phyloP scores from a whole-genome alignment of 2,888 invertebrate genomes.

The Macaria notata region DNA sequence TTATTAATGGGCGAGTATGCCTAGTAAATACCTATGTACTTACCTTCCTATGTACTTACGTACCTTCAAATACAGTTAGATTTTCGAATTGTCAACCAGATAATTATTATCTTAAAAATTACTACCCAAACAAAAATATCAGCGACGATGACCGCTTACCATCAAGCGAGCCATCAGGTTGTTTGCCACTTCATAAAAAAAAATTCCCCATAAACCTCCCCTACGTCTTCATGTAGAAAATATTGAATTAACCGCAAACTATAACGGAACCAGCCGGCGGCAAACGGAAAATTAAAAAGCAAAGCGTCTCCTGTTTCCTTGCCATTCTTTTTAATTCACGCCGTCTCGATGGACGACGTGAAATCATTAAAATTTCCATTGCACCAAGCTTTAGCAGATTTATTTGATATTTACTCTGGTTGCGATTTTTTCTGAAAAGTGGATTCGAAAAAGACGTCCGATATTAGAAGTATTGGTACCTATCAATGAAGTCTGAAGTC shows the following conservation, averaged over 20 bases:
- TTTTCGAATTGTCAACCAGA: too few species aligned
- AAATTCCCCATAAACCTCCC: too few species aligned
- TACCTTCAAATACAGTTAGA: too few species aligned
- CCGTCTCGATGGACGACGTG: constrained; percentile 54
- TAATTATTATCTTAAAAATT: too few species aligned
- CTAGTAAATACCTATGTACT: too few species aligned
- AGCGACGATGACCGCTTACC: too few species aligned
- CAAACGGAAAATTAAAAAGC: constrained; percentile 79
- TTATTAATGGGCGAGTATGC: too few species aligned
- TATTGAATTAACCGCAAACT: constrained; percentile 62
- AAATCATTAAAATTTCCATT: constrained; percentile 74
- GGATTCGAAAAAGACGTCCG: constrained; percentile 19
- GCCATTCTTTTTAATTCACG: constrained; percentile 76
- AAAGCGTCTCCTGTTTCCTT: constrained; percentile 63
- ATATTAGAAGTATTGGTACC: not conserved
- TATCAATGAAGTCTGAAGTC: too few species aligned
- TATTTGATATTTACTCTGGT: constrained; percentile 58
- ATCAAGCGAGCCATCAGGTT: too few species aligned
- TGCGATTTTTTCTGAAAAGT: constrained; percentile 41
- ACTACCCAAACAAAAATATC: too few species aligned
- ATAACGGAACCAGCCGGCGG: constrained; percentile 56
- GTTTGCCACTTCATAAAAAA: too few species aligned
- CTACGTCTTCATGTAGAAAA: constrained; percentile 16
- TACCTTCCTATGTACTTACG: too few species aligned
- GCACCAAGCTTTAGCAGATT: constrained; percentile 53